phyloP scores from a whole-genome alignment of 2,797 vertebrate genomes.

The Rhinogobio ventralis region DNA sequence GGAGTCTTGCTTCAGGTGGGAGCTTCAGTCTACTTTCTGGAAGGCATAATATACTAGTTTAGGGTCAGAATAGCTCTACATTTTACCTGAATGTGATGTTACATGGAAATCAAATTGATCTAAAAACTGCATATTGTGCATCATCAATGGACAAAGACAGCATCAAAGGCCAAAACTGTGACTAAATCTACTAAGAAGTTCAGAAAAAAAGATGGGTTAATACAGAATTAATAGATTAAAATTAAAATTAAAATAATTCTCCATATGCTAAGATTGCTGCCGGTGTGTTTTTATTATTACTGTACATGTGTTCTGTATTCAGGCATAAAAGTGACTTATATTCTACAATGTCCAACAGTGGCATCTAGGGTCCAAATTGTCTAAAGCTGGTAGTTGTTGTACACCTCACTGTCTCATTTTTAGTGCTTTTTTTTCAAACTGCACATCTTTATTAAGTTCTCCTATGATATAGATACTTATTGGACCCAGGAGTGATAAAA shows the following conservation, averaged over 20 bases:
- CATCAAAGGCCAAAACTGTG: background rate
- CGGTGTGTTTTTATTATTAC: background rate
- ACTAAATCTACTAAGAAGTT: background rate
- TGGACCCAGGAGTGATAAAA: background rate
- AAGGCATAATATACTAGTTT: background rate
- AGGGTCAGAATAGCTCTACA: background rate
- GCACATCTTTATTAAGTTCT: too few relatives aligned
- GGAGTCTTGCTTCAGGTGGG: background rate
- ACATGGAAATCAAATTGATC: background rate
- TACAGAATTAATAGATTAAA: background rate
- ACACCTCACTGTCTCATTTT: background rate
- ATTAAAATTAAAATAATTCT: background rate
- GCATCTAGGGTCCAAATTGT: conserved; percentile 44
- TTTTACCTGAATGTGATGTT: background rate
- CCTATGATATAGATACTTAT: too few relatives aligned
- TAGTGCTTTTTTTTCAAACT: too few relatives aligned
- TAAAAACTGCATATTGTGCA: background rate
- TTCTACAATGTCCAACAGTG: conserved; percentile 32
- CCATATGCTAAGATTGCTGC: background rate
- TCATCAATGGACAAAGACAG: background rate
- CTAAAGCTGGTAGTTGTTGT: background rate
- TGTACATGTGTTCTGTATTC: background rate
- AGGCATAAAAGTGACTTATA: too few relatives aligned
- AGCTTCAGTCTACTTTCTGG: background rate
- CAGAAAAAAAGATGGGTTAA: background rate